A percentile compares a stretch with the other conserved stretches of the same genome.
Evolutionary conservation across 2,797 vertebrate species (phyloP).

Genomic region (Gymnodraco acuticeps): DNA sequence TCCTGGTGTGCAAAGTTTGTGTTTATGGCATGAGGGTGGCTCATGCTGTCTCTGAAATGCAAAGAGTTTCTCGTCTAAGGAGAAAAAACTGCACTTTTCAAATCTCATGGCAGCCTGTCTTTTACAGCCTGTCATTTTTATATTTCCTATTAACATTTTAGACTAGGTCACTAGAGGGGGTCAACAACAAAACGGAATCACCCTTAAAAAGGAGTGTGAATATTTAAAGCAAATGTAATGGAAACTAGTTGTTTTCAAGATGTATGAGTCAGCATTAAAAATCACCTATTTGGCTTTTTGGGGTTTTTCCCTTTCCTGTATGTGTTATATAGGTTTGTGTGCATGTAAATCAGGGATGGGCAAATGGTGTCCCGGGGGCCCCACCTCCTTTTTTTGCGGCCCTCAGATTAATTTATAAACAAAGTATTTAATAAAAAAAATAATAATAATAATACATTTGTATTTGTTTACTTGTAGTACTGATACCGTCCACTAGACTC

Average conservation of each 20-base stretch:
- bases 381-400: no score
- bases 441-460: no score
- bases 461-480: no score
- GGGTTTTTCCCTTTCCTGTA: no score
- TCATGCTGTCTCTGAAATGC: slow-evolving; percentile 10
- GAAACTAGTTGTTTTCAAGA: slow-evolving; percentile 7
- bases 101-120: slow-evolving; percentile 5
- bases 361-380: no score
- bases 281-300: no score
- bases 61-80: not conserved
- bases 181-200: not conserved
- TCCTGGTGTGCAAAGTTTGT: slow-evolving; percentile 11
- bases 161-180: not conserved
- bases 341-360: no score
- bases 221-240: not conserved
- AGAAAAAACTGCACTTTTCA: not conserved
- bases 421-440: no score
- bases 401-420: no score
- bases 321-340: no score
- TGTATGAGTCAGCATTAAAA: not conserved
- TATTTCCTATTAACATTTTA: slow-evolving; percentile 7
- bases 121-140: slow-evolving; percentile 9
- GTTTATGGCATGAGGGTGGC: slow-evolving; percentile 7
- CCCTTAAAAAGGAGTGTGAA: not conserved
- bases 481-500: no score